Conservation (phyloP, 2,888 invertebrate genomes). For the Frankliniella intonsa region DNA sequence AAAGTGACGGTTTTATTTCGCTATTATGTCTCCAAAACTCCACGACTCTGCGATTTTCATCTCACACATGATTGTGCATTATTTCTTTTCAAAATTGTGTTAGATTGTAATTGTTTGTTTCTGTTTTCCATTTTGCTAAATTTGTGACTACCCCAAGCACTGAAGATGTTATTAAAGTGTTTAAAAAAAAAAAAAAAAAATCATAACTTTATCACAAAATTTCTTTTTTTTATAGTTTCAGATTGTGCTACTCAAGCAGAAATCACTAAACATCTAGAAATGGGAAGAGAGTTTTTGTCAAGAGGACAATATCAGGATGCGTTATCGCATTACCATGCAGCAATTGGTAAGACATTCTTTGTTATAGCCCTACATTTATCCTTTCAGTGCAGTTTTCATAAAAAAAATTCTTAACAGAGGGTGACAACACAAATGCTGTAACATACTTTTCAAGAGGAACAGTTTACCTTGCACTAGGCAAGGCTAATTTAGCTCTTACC, state of each 20-base stretch:
- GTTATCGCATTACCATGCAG: constrained; percentile 94
- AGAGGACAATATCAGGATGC: constrained; percentile 94
- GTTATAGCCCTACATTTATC: background rate
- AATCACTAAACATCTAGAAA: constrained; percentile 87
- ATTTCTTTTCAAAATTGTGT: background rate
- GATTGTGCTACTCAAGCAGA: constrained; percentile 66
- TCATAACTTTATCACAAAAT: no score
- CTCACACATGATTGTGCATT: background rate
- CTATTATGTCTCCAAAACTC: background rate
- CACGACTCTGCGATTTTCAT: background rate
- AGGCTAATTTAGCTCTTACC: constrained; percentile 88
- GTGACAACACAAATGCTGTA: constrained; percentile 91
- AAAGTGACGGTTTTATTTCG: background rate
- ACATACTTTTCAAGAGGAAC: constrained; percentile 95
- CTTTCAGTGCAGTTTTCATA: background rate
- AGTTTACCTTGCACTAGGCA: constrained; percentile 91
- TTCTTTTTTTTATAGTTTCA: constrained; percentile 52
- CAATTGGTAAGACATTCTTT: constrained; percentile 68
- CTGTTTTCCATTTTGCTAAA: no score
- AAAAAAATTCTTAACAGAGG: constrained; percentile 60
- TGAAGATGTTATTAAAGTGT: no score
- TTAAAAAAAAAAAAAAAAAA: no score
- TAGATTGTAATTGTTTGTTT: no score
- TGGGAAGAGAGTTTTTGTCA: constrained; percentile 87
- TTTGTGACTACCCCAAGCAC: no score